phyloP scores from a whole-genome alignment of 2,888 invertebrate species.

The Calameuta idolon region DNA sequence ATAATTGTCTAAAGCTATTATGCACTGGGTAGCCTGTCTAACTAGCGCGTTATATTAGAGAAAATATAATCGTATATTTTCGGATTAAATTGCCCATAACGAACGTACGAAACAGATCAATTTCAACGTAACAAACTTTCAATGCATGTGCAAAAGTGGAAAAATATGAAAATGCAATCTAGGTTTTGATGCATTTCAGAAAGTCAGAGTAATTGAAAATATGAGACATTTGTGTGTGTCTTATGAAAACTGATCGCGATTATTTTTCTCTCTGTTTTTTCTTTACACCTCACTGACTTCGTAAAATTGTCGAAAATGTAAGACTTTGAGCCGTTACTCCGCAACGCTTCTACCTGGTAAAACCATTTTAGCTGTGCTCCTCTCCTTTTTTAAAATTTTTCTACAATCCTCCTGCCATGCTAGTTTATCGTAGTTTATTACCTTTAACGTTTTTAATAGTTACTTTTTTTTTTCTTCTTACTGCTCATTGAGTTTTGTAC shows the following conservation, averaged over 20 bases:
- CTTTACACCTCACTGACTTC: conserved; percentile 8
- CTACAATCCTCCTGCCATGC: conserved; percentile 32
- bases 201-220: conserved; percentile 17
- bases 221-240: conserved; percentile 2
- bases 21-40: conserved; percentile 36
- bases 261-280: conserved; percentile 5
- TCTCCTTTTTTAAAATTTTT: conserved; percentile 16
- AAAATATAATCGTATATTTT: conserved; percentile 27
- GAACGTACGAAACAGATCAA: conserved; percentile 17
- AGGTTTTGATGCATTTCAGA: conserved; percentile 13
- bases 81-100: conserved; percentile 35
- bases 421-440: conserved; percentile 40
- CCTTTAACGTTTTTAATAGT: conserved; percentile 29
- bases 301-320: conserved; percentile 19
- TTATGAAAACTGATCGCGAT: conserved; percentile 15
- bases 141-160: conserved; percentile 25
- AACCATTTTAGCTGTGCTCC: conserved; percentile 1
- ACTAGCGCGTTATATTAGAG: conserved; percentile 30
- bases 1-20: conserved; percentile 37
- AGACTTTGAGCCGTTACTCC: conserved; percentile 22
- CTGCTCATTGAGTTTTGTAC: conserved; percentile 47
- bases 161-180: conserved; percentile 23
- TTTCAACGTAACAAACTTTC: conserved; percentile 20
- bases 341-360: conserved; percentile 12
- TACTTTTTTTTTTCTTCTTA: conserved; percentile 26